Evolutionary conservation across 2,888 invertebrate species (phyloP), one percentile per base, ranked within the genome.

Genomic region (Chymomyza fuscimana): DNA sequence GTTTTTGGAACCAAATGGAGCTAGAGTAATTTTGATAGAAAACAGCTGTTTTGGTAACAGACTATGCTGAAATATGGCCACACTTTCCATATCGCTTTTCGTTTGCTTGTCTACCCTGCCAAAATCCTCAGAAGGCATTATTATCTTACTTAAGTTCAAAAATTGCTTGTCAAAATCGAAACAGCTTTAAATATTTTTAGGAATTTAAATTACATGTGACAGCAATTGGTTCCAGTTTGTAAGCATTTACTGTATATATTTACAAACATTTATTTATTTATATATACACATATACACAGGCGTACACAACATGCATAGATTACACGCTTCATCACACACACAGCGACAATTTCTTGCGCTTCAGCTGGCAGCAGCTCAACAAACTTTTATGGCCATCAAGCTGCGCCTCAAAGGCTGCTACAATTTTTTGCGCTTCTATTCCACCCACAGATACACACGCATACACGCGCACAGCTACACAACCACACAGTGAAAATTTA

Each of bases 371-470:
- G 4, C 10, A 46, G 40, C 40, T 46, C 40, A 15, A 46, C 40
- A 46, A 46, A 50, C 62, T 64, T 65, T 65, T 65, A 73, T 71
- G 69, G 71, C 74, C 61, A 64, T 61, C 63, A 62, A 65, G 64
- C 74, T 62, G 63, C 67, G 73, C 63, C 54, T 72, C 19, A 80
- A 76, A 70, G 66, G 66, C 67, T 72, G 70, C 70, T 58, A 69
- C 74, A 70, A 64, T 32, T 70, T 78, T 70, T 67, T 72, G 58
- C 22, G 58, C 15, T 58, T 58, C 29, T 58, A 58, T 58, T 46
- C 6, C 12, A 46, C n/a, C n/a, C n/a, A n/a, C n/a, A n/a, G 2
- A 46, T 5, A 10, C 12, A 66, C 51, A 19, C 54, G 5, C 54
- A 25, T 32, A 22, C 15, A 15, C 58, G 5, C 58, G 9, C 58